phyloP scores from a whole-genome alignment of 2,888 invertebrate genomes.

The Brachyptera risi region DNA sequence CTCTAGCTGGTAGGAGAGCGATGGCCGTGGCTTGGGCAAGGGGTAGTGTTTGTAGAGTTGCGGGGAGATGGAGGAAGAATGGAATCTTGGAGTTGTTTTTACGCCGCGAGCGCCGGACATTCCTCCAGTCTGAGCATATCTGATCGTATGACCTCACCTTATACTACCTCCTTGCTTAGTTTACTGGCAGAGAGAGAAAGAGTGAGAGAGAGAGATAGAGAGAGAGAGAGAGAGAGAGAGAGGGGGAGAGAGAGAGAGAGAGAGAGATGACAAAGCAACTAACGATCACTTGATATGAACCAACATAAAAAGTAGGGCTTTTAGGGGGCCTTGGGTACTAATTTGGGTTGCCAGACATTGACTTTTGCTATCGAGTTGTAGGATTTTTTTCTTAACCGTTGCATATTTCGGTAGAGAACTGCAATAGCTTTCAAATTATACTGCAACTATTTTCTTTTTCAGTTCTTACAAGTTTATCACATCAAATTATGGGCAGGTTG shows the following conservation, averaged over 20 bases:
- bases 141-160: conserved; percentile 32
- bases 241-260: not conserved
- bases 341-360: conserved; percentile 7
- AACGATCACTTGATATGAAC: conserved; percentile 1
- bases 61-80: conserved; percentile 37
- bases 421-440: no score
- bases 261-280: conserved; percentile 2
- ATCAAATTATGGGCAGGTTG: no score
- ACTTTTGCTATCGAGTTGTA: no score
- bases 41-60: not conserved
- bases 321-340: conserved; percentile 5
- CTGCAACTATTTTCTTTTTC: no score
- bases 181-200: not conserved
- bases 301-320: conserved; percentile 13
- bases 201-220: not conserved
- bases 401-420: no score
- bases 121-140: conserved; percentile 42
- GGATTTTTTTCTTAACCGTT: no score
- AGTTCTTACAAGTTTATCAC: no score
- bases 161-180: not conserved
- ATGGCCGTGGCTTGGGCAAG: conserved; percentile 30
- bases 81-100: conserved; percentile 34
- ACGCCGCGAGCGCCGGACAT: conserved; percentile 56
- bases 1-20: not conserved
- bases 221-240: not conserved